Conservation (phyloP, 2,888 invertebrate species). For the Phengaris alcon region DNA sequence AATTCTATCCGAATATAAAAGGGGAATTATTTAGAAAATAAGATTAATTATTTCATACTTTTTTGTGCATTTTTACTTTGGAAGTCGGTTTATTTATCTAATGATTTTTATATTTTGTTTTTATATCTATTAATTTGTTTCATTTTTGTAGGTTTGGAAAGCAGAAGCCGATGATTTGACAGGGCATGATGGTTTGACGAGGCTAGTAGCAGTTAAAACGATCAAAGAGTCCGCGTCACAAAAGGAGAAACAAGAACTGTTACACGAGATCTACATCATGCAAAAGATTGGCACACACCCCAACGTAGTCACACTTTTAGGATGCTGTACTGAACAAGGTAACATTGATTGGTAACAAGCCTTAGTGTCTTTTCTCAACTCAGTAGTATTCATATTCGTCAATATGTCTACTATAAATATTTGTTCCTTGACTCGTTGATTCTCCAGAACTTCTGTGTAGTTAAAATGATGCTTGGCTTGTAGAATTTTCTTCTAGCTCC, state of each 20-base stretch:
- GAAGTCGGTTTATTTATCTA: too few relatives aligned
- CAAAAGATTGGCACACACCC: constrained; percentile 89
- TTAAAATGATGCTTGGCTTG: too few relatives aligned
- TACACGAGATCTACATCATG: constrained; percentile 88
- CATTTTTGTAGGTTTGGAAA: constrained; percentile 85
- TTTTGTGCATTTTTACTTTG: too few relatives aligned
- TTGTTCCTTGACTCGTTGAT: too few relatives aligned
- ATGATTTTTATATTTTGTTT: neutral
- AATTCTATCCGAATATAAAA: too few relatives aligned
- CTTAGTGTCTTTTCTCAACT: too few relatives aligned
- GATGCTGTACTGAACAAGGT: constrained; percentile 92
- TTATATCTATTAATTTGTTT: neutral
- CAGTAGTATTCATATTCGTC: too few relatives aligned
- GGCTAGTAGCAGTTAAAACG: constrained; percentile 91
- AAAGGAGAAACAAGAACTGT: constrained; percentile 87
- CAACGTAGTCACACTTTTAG: constrained; percentile 89
- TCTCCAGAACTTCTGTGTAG: too few relatives aligned
- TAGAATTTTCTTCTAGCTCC: too few relatives aligned
- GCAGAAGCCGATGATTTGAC: constrained; percentile 90
- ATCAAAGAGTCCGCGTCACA: constrained; percentile 88
- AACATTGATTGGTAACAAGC: neutral
- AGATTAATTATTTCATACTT: too few relatives aligned
- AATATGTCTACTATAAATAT: too few relatives aligned
- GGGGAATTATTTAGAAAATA: too few relatives aligned
- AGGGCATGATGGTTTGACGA: constrained; percentile 86